Evolutionary conservation across 2,113 vertebrate species (phyloP).

Genomic region (Syrmaticus mikado): DNA sequence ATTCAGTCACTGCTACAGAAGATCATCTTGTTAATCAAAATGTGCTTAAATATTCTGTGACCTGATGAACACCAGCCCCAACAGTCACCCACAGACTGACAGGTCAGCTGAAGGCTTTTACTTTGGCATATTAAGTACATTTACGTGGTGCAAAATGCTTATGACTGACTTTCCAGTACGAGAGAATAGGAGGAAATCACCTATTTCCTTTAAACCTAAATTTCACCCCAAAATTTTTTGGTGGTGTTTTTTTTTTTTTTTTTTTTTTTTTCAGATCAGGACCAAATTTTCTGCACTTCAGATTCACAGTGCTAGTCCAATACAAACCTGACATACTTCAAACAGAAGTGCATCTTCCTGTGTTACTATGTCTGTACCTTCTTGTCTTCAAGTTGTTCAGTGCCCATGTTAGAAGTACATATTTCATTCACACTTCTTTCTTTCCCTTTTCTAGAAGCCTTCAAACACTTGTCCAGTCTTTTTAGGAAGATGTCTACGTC

Average conservation of each 20-base stretch:
- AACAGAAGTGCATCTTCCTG: not conserved
- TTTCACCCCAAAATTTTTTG: not conserved
- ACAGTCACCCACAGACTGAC: not conserved
- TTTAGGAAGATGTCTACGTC: slow-evolving; percentile 92
- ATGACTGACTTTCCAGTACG: not conserved
- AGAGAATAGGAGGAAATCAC: not conserved
- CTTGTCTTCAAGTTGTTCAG: slow-evolving; percentile 38
- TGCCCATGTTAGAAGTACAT: not conserved
- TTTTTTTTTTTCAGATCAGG: not conserved
- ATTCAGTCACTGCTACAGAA: not conserved
- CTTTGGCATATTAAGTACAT: not conserved
- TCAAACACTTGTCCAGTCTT: slow-evolving; percentile 93
- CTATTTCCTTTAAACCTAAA: not conserved
- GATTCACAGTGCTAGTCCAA: not conserved
- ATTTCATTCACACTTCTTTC: slow-evolving; percentile 3
- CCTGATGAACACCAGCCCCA: not conserved
- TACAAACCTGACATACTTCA: not conserved
- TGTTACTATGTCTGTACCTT: not conserved
- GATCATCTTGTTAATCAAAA: not conserved
- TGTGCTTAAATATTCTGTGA: not conserved
- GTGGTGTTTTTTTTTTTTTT: not conserved
- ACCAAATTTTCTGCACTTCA: slow-evolving; percentile 1
- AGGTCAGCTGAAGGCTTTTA: not conserved
- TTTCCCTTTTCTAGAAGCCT: slow-evolving; percentile 71
- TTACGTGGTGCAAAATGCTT: not conserved